phyloP scores from a whole-genome alignment of 2,888 invertebrate species.

The Perizoma flavofasciatum region DNA sequence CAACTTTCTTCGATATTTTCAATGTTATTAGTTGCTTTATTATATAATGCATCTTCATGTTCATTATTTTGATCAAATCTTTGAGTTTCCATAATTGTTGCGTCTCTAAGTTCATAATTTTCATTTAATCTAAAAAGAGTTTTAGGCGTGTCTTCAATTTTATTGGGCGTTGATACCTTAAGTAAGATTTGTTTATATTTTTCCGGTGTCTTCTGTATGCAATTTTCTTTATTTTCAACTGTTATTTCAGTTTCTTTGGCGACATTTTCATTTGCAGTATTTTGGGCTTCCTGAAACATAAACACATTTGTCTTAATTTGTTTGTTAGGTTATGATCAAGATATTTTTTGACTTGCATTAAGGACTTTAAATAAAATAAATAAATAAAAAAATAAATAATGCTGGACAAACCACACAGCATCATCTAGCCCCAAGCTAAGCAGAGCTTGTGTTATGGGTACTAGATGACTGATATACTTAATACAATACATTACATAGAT shows the following conservation, averaged over 20 bases:
- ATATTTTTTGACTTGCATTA: too few relatives aligned
- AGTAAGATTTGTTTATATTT: neutral
- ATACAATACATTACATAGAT: too few relatives aligned
- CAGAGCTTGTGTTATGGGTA: too few relatives aligned
- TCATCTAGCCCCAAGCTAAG: constrained; percentile 1
- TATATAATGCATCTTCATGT: constrained; percentile 1
- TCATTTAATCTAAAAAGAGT: too few relatives aligned
- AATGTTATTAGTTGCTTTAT: neutral
- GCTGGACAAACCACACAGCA: constrained; percentile 1
- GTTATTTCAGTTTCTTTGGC: constrained; percentile 3
- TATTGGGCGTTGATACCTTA: neutral
- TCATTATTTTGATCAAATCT: constrained; percentile 1
- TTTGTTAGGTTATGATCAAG: too few relatives aligned
- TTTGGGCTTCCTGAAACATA: constrained; percentile 10
- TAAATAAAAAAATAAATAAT: constrained; percentile 1
- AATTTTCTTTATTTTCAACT: constrained; percentile 12
- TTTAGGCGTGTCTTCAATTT: neutral
- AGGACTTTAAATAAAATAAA: too few relatives aligned
- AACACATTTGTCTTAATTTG: too few relatives aligned
- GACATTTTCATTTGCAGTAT: constrained; percentile 1
- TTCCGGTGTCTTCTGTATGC: constrained; percentile 5
- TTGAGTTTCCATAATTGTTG: neutral
- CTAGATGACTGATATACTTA: too few relatives aligned
- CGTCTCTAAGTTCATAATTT: too few relatives aligned
- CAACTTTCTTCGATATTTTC: neutral